Conservation (phyloP, 2,888 invertebrate species). For the Lordiphosa andalusiaca region DNA sequence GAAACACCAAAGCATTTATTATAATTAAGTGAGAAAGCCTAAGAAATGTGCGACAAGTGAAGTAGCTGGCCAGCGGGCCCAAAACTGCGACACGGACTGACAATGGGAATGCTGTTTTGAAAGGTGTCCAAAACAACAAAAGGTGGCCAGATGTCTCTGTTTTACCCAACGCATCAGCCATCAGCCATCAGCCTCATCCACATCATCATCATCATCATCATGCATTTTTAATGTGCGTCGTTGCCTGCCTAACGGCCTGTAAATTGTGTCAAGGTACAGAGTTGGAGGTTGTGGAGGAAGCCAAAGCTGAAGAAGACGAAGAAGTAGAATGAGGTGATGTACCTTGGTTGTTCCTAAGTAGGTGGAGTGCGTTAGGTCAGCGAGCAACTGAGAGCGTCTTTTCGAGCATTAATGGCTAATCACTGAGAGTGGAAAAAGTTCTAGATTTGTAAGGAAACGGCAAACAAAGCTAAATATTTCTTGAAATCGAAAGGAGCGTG, state of each 20-base stretch:
- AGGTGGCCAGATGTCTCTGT: slow-evolving; percentile 1
- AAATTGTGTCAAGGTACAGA: slow-evolving; percentile 68
- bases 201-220: slow-evolving; percentile 23
- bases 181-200: slow-evolving; percentile 4
- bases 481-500: too few relatives aligned
- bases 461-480: too few relatives aligned
- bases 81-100: slow-evolving; percentile 34
- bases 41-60: slow-evolving; percentile 25
- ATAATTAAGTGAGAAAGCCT: slow-evolving; percentile 60
- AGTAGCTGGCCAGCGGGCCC: slow-evolving; percentile 25
- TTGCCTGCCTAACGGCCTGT: slow-evolving; percentile 61
- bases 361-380: slow-evolving; percentile 28
- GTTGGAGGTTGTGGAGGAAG: slow-evolving; percentile 17
- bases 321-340: background rate
- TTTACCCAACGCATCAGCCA: background rate
- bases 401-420: background rate
- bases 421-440: too few relatives aligned
- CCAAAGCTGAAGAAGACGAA: background rate
- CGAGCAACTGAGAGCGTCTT: slow-evolving; percentile 22
- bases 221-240: slow-evolving; percentile 67
- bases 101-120: slow-evolving; percentile 26
- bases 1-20: slow-evolving; percentile 35
- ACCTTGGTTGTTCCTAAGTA: background rate
- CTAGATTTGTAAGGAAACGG: too few relatives aligned
- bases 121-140: slow-evolving; percentile 21